phyloP scores from a whole-genome alignment of 2,888 invertebrate genomes.

The Dermolepida albohirtum region DNA sequence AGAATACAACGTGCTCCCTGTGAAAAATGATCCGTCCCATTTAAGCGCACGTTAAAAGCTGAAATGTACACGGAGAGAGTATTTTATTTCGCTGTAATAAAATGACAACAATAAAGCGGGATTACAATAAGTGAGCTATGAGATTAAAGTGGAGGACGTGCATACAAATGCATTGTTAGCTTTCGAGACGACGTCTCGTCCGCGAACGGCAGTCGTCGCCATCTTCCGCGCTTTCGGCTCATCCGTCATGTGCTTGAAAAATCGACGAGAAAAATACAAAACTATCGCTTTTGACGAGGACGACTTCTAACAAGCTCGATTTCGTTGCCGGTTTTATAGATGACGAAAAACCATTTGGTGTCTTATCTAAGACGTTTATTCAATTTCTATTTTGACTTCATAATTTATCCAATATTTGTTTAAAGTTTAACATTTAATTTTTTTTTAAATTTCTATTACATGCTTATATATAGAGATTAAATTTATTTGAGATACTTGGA shows the following conservation, averaged over 20 bases:
- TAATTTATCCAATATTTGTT: too few relatives aligned
- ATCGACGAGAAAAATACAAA: not conserved
- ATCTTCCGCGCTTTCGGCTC: slow-evolving; percentile 1
- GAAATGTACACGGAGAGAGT: slow-evolving; percentile 36
- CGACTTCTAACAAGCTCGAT: too few relatives aligned
- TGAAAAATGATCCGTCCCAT: slow-evolving; percentile 36
- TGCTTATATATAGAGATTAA: too few relatives aligned
- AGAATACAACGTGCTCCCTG: slow-evolving; percentile 17
- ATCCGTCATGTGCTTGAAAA: slow-evolving; percentile 7
- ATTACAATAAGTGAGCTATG: slow-evolving; percentile 40
- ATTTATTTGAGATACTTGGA: too few relatives aligned
- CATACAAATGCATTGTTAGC: slow-evolving; percentile 40
- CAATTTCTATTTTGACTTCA: too few relatives aligned
- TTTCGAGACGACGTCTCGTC: slow-evolving; percentile 27
- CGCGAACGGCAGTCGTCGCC: slow-evolving; percentile 3
- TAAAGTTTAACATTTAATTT: too few relatives aligned
- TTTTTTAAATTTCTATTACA: not conserved
- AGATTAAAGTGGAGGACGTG: slow-evolving; percentile 37
- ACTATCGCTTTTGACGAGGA: not conserved
- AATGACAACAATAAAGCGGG: slow-evolving; percentile 37
- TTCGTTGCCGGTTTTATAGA: too few relatives aligned
- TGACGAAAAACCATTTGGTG: too few relatives aligned
- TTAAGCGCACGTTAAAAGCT: slow-evolving; percentile 38
- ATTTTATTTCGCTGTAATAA: slow-evolving; percentile 35
- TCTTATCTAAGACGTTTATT: too few relatives aligned